Percentiles rank a stretch among this genome's conserved stretches.
Conservation (phyloP, 2,888 invertebrate genomes). For the Cinara cedri region DNA sequence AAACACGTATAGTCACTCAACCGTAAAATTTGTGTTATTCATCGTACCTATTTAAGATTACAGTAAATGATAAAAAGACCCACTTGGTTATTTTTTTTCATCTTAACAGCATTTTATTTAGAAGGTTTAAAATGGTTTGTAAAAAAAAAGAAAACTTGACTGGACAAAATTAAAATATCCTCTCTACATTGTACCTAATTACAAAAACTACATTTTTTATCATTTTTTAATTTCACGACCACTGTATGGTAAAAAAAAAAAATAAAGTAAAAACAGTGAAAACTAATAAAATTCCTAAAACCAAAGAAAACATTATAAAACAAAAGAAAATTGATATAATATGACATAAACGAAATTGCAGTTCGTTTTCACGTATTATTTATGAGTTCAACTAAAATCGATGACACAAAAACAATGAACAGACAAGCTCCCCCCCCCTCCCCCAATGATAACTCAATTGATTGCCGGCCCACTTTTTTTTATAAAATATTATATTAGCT, state of each 20-base stretch:
- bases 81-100: not conserved
- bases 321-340: not conserved
- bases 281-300: conserved; percentile 14
- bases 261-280: not conserved
- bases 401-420: too few species aligned
- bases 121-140: not conserved
- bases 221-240: conserved; percentile 12
- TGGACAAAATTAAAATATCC: not conserved
- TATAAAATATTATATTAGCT: too few species aligned
- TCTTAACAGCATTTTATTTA: conserved; percentile 25
- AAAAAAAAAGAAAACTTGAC: conserved; percentile 6
- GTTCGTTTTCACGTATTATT: too few species aligned
- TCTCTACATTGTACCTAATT: conserved; percentile 6
- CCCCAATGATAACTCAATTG: too few species aligned
- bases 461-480: too few species aligned
- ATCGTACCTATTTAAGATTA: conserved; percentile 12
- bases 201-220: too few species aligned
- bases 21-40: conserved; percentile 12
- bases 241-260: not conserved
- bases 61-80: too few species aligned
- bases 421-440: too few species aligned
- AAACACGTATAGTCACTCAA: not conserved
- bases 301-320: conserved; percentile 1
- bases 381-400: too few species aligned
- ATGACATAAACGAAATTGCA: not conserved